Evolutionary conservation across 2,113 vertebrate species (phyloP).

Genomic region (Bubalus kerabau): DNA sequence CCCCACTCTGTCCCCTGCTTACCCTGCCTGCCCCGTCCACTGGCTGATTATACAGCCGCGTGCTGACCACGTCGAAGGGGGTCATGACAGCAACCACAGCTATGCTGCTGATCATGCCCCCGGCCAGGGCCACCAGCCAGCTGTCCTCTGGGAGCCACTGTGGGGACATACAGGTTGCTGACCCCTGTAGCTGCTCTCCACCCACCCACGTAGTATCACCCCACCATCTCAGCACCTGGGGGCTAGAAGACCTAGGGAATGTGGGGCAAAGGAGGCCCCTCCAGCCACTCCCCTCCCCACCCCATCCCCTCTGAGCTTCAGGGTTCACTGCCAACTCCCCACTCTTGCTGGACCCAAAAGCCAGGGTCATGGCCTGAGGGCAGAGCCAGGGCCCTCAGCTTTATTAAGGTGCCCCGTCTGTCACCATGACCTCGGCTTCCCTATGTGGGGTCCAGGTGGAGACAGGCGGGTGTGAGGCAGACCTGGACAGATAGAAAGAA

Average conservation of each 20-base stretch:
- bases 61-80: slow-evolving; percentile 94
- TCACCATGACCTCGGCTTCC: slow-evolving; percentile 45
- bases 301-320: not conserved
- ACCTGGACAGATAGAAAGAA: not conserved
- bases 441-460: not conserved
- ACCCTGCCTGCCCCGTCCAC: slow-evolving; percentile 87
- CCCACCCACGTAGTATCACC: not conserved
- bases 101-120: slow-evolving; percentile 91
- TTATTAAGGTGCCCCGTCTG: not conserved
- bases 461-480: not conserved
- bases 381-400: not conserved
- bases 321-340: not conserved
- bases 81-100: slow-evolving; percentile 91
- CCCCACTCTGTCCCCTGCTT: slow-evolving; percentile 19
- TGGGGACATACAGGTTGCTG: not conserved
- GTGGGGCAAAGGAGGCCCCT: not conserved
- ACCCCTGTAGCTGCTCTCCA: not conserved
- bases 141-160: slow-evolving; percentile 89
- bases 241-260: not conserved
- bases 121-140: slow-evolving; percentile 87
- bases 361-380: not conserved
- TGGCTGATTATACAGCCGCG: slow-evolving; percentile 96
- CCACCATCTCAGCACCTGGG: not conserved
- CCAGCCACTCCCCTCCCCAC: not conserved
- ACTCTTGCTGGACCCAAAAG: not conserved